Percentiles rank a stretch among this genome's conserved stretches.
Conservation (phyloP, 37 sponge, comb jelly and placozoan genomes). For the Halisarca cf. caerulea region DNA sequence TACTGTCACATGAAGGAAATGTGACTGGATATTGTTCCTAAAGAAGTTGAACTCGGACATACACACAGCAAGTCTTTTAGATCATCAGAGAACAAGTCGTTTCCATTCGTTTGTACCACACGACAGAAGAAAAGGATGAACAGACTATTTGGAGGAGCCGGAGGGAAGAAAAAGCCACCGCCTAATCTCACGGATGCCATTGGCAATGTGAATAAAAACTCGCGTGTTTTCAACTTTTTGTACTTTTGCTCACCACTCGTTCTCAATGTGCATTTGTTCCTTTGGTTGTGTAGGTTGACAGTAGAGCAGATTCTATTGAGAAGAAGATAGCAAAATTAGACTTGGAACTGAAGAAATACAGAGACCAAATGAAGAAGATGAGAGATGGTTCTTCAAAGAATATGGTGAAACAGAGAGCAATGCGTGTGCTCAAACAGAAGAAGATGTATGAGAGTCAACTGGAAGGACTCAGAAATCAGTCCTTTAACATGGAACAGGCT, state of each 20-base stretch:
- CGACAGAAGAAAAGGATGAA: constrained; percentile 64
- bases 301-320: constrained; percentile 94
- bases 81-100: too few species aligned
- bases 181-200: constrained; percentile 95
- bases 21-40: background rate
- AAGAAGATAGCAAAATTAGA: constrained; percentile 98
- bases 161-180: constrained; percentile 88
- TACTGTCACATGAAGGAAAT: constrained; percentile 16
- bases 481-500: constrained; percentile 99
- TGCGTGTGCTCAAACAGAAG: constrained; percentile 97
- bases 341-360: constrained; percentile 92
- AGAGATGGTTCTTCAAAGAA: constrained; percentile 97
- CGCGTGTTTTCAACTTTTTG: too few species aligned
- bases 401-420: constrained; percentile 97
- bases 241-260: too few species aligned
- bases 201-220: constrained; percentile 58
- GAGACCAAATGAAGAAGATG: constrained; percentile 99
- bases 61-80: too few species aligned
- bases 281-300: constrained; percentile 67
- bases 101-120: background rate
- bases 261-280: too few species aligned
- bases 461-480: constrained; percentile 90
- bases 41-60: too few species aligned
- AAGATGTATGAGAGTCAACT: constrained; percentile 91
- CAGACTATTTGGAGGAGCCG: constrained; percentile 85